These are phyloP conservation scores for Melinopterus prodromus DNA, from an alignment of 2,888 invertebrate genomes.

Conservation along the genomic window DNA sequence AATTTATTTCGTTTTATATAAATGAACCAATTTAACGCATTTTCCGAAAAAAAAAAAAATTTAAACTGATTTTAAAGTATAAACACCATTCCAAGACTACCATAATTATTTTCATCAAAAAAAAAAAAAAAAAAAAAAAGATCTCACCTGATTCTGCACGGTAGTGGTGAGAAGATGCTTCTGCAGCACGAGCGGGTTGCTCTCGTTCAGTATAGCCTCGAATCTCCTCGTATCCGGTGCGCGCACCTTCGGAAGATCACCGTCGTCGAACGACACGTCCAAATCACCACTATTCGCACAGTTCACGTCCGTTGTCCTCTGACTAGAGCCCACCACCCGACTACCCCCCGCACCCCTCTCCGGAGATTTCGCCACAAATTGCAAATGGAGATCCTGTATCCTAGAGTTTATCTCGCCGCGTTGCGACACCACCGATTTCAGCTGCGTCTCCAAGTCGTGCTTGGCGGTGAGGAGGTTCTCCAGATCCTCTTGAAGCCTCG, in stretches of 20 bases:
- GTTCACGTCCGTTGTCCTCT: conserved; percentile 45
- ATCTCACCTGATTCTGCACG: conserved; percentile 82
- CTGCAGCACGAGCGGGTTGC: conserved; percentile 83
- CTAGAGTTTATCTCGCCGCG: conserved; percentile 67
- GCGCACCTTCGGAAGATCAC: conserved; percentile 68
- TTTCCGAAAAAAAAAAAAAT: too few relatives aligned
- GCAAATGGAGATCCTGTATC: conserved; percentile 65
- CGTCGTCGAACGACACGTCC: conserved; percentile 73
- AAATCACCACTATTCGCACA: conserved; percentile 62
- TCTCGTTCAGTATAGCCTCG: conserved; percentile 84
- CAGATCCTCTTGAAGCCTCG: conserved; percentile 71
- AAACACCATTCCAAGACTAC: too few relatives aligned
- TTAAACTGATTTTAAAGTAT: too few relatives aligned
- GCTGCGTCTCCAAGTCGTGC: conserved; percentile 68
- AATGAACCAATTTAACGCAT: too few relatives aligned
- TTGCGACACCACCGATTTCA: conserved; percentile 65
- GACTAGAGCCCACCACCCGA: conserved; percentile 49
- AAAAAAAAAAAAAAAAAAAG: not conserved
- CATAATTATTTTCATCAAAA: too few relatives aligned
- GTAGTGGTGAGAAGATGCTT: conserved; percentile 83
- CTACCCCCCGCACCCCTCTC: not conserved
- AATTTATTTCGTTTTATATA: too few relatives aligned
- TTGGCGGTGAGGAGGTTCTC: conserved; percentile 67
- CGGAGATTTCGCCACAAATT: conserved; percentile 56
- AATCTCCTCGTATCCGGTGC: conserved; percentile 79